phyloP scores from a whole-genome alignment of 2,888 invertebrate species.

The Ophion slaviceki region DNA sequence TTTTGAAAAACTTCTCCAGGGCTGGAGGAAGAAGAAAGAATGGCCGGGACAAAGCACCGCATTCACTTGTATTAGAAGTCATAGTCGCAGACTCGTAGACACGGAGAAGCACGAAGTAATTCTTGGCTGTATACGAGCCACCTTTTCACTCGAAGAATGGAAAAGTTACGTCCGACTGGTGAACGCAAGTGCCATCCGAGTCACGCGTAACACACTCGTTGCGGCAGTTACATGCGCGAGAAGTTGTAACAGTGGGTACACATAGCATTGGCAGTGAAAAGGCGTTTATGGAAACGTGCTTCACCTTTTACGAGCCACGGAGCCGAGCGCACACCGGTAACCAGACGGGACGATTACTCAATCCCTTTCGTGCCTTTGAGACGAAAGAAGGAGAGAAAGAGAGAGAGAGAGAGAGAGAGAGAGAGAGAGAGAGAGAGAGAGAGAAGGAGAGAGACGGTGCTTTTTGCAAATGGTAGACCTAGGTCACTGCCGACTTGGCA shows the following conservation, averaged over 20 bases:
- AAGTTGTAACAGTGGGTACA: slow-evolving; percentile 45
- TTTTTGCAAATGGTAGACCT: slow-evolving; percentile 63
- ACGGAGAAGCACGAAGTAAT: slow-evolving; percentile 20
- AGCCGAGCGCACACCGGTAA: slow-evolving; percentile 62
- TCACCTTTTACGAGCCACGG: slow-evolving; percentile 76
- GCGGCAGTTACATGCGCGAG: slow-evolving; percentile 40
- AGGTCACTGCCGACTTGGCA: slow-evolving; percentile 60
- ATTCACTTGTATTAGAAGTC: neutral
- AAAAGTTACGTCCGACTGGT: slow-evolving; percentile 32
- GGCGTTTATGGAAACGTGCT: slow-evolving; percentile 79
- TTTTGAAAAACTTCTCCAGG: neutral
- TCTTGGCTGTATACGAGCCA: slow-evolving; percentile 30
- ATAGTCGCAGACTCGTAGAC: neutral
- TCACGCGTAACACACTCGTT: slow-evolving; percentile 2
- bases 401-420: slow-evolving; percentile 46
- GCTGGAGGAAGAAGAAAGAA: neutral
- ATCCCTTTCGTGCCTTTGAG: slow-evolving; percentile 72
- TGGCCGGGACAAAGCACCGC: slow-evolving; percentile 15
- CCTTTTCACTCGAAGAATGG: slow-evolving; percentile 54
- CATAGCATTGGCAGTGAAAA: slow-evolving; percentile 80
- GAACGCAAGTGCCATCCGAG: slow-evolving; percentile 36
- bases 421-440: slow-evolving; percentile 38
- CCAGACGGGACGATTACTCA: slow-evolving; percentile 75
- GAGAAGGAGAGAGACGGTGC: slow-evolving; percentile 39
- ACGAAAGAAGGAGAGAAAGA: slow-evolving; percentile 50